phyloP scores from a whole-genome alignment of 2,888 invertebrate species.

The Conus canariensis region DNA sequence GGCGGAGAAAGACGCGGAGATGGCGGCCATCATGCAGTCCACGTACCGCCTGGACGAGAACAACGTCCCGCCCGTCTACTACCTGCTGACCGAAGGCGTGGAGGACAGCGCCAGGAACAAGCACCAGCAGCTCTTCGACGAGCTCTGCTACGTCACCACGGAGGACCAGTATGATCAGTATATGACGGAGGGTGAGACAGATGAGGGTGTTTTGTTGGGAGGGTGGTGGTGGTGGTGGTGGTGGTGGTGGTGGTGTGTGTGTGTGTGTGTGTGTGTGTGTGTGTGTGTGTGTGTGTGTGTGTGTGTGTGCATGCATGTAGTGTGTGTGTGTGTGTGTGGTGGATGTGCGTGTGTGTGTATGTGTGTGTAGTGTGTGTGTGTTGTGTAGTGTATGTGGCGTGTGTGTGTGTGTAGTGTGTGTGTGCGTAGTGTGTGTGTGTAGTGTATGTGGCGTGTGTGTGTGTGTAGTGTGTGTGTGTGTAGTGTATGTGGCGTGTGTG shows the following conservation, averaged over 20 bases:
- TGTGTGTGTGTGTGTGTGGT: too few species aligned
- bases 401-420: too few species aligned
- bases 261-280: not conserved
- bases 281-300: not conserved
- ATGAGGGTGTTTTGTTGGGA: not conserved
- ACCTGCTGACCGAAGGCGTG: not conserved
- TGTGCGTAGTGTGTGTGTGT: too few species aligned
- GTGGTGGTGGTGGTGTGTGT: not conserved
- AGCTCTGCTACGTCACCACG: not conserved
- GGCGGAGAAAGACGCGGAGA: constrained; percentile 10
- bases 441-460: too few species aligned
- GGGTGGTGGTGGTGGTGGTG: not conserved
- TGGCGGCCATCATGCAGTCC: not conserved
- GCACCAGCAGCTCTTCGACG: not conserved
- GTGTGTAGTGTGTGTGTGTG: too few species aligned
- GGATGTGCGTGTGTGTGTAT: too few species aligned
- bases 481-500: too few species aligned
- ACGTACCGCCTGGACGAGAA: constrained; percentile 32
- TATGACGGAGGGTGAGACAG: constrained; percentile 26
- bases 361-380: too few species aligned
- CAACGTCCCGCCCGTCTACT: constrained; percentile 27
- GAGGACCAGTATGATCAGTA: constrained; percentile 19
- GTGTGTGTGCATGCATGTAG: too few species aligned
- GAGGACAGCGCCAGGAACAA: not conserved
- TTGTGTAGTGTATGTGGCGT: too few species aligned